phyloP scores from a whole-genome alignment of 2,797 vertebrate genomes.

The Petrocephalus schoutedeni region DNA sequence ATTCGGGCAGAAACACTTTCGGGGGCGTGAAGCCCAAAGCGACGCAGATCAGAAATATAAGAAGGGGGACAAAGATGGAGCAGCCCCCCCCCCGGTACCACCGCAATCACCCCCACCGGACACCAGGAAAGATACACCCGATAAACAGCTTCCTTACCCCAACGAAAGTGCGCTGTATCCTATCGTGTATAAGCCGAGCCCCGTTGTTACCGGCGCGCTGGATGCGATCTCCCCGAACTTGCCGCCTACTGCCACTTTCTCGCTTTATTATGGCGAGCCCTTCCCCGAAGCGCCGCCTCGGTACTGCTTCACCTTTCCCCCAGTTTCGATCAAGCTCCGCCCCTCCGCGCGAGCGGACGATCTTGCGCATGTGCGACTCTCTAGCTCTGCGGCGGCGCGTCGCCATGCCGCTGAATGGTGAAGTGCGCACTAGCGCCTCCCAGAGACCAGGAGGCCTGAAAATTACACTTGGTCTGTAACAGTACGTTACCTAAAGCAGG shows the following conservation, averaged over 20 bases:
- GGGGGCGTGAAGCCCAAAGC: background rate
- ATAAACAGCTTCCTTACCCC: background rate
- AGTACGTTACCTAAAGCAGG: background rate
- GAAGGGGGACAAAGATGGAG: background rate
- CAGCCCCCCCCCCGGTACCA: background rate
- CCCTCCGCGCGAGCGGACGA: background rate
- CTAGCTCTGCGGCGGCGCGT: background rate
- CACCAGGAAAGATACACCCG: background rate
- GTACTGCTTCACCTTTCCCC: slow-evolving; percentile 1
- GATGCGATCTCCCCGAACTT: background rate
- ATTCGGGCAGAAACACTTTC: background rate
- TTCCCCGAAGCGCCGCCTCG: background rate
- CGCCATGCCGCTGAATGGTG: no score
- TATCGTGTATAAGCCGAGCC: background rate
- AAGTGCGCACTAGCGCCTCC: background rate
- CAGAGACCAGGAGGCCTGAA: background rate
- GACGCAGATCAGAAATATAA: background rate
- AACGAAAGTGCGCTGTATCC: background rate
- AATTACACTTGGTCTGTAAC: background rate
- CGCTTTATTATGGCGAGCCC: background rate
- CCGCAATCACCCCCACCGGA: background rate
- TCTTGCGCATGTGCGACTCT: slow-evolving; percentile 1
- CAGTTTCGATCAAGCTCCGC: background rate
- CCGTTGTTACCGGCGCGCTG: background rate
- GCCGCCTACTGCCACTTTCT: background rate